Conservation (phyloP, 2,888 invertebrate species). For the Amblyjoppa proteus region DNA sequence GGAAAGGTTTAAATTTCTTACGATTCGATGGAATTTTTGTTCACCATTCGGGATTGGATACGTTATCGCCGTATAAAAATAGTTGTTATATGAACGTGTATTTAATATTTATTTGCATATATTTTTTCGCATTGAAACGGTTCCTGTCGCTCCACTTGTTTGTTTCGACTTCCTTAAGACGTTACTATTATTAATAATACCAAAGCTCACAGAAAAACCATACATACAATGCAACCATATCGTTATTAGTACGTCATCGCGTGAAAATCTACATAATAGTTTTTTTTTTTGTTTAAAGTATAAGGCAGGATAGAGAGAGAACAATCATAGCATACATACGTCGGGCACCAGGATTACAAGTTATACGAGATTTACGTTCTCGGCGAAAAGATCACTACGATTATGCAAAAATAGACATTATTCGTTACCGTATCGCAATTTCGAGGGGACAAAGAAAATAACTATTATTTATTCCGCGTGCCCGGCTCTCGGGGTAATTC, state of each 20-base stretch:
- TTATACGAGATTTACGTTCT: conserved; percentile 76
- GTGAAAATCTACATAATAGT: conserved; percentile 66
- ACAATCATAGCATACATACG: conserved; percentile 78
- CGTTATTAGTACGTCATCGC: conserved; percentile 59
- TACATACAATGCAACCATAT: conserved; percentile 74
- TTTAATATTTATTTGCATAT: conserved; percentile 72
- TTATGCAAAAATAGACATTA: conserved; percentile 86
- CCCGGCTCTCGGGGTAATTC: conserved; percentile 24
- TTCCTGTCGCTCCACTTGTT: conserved; percentile 65
- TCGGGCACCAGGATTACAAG: conserved; percentile 73
- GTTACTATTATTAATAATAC: conserved; percentile 71
- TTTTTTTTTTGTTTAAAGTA: conserved; percentile 71
- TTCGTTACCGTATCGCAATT: conserved; percentile 42
- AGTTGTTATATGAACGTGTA: conserved; percentile 75
- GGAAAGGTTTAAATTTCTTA: background rate
- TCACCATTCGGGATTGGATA: background rate
- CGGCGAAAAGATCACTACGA: conserved; percentile 85
- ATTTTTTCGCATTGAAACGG: conserved; percentile 67
- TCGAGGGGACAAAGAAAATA: conserved; percentile 42
- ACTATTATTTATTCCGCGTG: conserved; percentile 37
- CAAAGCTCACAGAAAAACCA: conserved; percentile 79
- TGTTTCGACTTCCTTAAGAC: conserved; percentile 20
- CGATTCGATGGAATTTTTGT: background rate
- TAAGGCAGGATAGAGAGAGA: conserved; percentile 73
- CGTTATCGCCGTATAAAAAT: conserved; percentile 24